phyloP scores from a whole-genome alignment of 2,113 vertebrate species.

The Laterallus jamaicensis region DNA sequence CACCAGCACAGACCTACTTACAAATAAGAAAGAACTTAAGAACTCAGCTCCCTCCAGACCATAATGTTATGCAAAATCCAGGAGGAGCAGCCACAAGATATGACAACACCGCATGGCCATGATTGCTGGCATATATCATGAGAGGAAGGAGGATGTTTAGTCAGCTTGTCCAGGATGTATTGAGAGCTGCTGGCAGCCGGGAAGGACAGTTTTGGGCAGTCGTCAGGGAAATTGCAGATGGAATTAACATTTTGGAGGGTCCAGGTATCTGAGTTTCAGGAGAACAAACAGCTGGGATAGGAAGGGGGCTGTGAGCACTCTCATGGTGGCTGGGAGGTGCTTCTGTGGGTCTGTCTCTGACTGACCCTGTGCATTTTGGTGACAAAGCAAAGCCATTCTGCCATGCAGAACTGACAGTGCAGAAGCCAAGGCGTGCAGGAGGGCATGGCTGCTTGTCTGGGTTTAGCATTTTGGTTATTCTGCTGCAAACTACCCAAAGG shows the following conservation, averaged over 20 bases:
- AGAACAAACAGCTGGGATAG: not conserved
- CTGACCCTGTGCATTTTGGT: not conserved
- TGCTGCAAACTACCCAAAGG: not conserved
- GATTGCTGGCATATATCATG: not conserved
- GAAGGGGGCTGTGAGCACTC: not conserved
- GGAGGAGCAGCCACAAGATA: not conserved
- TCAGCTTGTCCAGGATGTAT: constrained; percentile 10
- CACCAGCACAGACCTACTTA: not conserved
- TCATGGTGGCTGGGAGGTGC: not conserved
- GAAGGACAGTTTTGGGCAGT: constrained; percentile 2
- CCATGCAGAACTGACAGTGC: not conserved
- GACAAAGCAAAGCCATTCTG: constrained; percentile 1
- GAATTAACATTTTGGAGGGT: not conserved
- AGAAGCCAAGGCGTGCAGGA: not conserved
- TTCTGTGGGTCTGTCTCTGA: not conserved
- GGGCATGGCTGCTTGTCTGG: not conserved
- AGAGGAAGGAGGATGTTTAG: constrained; percentile 12
- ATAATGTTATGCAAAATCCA: not conserved
- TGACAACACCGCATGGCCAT: not conserved
- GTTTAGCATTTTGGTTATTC: not conserved
- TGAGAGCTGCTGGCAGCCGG: not conserved
- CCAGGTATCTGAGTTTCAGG: not conserved
- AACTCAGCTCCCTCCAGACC: not conserved
- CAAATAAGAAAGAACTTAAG: not conserved
- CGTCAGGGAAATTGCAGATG: not conserved